Base-by-base conservation (phyloP, 2,888 invertebrate genomes). In the Oligia fasciuncula region DNA sequence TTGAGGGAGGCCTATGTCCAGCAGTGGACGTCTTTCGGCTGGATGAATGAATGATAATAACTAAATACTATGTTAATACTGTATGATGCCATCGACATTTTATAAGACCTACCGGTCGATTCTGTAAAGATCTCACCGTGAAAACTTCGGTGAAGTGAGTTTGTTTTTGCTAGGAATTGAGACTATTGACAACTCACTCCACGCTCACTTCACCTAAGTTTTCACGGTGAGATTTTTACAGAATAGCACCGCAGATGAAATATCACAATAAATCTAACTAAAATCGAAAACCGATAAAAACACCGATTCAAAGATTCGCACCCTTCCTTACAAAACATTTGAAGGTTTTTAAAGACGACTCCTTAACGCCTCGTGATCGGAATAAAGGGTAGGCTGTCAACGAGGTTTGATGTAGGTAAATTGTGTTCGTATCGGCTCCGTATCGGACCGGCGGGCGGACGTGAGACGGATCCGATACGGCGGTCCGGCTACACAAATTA, bases 351-450 rank as follows among this genome's bases (percentile, higher is more conserved):
- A 89, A 88, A 88, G 87, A 89, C 87, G 88, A 87, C 88, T 91
- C 49, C 89, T 88, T 84, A 79, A 71, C 71, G 76, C 78, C 80
- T 80, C 88, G 86, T 84, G 88, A 75, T 81, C 78, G 49, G 91
- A 88, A 89, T 88, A 73, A 78, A 67, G 76, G 82, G 83, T 66
- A 60, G 46, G 77, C 84, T 90, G 90, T 90, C 90, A 90, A 62
- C 77, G 71, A 70, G 73, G 79, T 83, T 87, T 94, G 94, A 94
- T 87, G 91, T 92, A 93, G 94, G 94, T 94, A 93, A 94, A 94
- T 94, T 93, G 94, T 93, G 90, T 89, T 86, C 87, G 88, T 88
- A 90, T 91, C 92, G 88, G 81, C 69, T 49, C 35, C 74, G 84
- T 73, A 83, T 83, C 86, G 88, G 77, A 43, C 72, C 83, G 69